These are phyloP conservation scores for Ctenicera cuprea DNA, from an alignment of 2,888 invertebrate species.

Conservation along the genomic window DNA sequence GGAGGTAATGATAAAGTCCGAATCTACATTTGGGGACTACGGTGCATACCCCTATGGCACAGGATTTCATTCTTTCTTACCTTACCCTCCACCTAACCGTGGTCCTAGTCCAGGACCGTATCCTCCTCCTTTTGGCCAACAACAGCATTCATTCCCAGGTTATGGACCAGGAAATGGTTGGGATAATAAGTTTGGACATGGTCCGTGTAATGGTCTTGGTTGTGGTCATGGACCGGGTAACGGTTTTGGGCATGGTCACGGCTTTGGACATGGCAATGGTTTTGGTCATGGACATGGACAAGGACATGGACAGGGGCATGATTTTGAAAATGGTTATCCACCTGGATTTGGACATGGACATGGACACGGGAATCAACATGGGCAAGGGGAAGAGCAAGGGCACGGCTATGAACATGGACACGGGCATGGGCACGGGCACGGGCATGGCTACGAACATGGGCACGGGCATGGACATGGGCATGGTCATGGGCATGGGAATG, in stretches of 20 bases:
- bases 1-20: not conserved
- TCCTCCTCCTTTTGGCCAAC: conserved; percentile 6
- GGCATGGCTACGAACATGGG: not conserved
- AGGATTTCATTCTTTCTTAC: conserved; percentile 10
- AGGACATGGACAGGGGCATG: not conserved
- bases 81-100: conserved; percentile 2
- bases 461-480: too few species aligned
- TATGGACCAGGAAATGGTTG: not conserved
- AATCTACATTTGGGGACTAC: not conserved
- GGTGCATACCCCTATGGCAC: not conserved
- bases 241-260: conserved; percentile 5
- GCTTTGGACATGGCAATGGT: not conserved
- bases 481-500: not conserved
- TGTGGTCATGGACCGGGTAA: not conserved
- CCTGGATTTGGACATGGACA: not conserved
- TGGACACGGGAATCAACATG: not conserved
- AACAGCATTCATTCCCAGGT: not conserved
- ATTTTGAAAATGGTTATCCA: too few species aligned
- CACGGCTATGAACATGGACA: not conserved
- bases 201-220: conserved; percentile 3
- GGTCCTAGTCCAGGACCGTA: conserved; percentile 8
- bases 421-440: conserved; percentile 7
- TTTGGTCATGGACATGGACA: conserved; percentile 25
- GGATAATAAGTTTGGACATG: not conserved
- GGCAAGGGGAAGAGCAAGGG: not conserved